Evolutionary conservation across 92 coral and sea anemone genomes (phyloP), one percentile per base, ranked within the genome.

Genomic region (Siderastrea siderea): DNA sequence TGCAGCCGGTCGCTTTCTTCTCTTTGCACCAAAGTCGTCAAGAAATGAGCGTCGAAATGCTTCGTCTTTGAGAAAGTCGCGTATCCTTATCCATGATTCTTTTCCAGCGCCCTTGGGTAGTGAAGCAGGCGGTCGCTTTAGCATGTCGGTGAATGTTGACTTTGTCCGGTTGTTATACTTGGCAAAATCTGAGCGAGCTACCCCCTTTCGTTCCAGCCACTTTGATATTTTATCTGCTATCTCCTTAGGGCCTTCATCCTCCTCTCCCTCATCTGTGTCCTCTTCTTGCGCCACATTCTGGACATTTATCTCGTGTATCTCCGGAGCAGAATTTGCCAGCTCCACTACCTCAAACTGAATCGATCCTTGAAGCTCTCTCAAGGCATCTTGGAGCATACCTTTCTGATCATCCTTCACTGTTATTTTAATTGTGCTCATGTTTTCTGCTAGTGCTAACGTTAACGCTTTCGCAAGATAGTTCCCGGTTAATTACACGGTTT

Each of bases 101-200:
- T 71, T 71, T 16, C 76, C 55, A 71, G 55, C 6, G 9, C 76
- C 76, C 3, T 16, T 71, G 43, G 76, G 76, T 7, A 71, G 38
- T 9, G 55, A 49, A 15, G 58, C 43, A 50, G 76, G 76, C 17
- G 76, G 57, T 49, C 76, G 57, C 76, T 71, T 71, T 2, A 71
- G 58, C 52, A 71, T 48, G 38, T 71, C 76, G 1, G 76, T 45
- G 10, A 71, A 7, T 14, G 51, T 50, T 49, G 76, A 71, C 52
- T 71, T 71, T 16, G 58, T 48, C 17, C 76, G 76, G 58, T 52
- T 52, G 3, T 48, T 71, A 16, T 71, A 49, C 50, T 49, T 71
- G 7, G 76, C 76, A 49, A 71, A 71, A 17, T 49, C 44, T 7
- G 76, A 48, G 19, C 76, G 57, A 8, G 58, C 58, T 3, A 71